These are phyloP conservation scores for Bombus superbus DNA, from an alignment of 1,140 invertebrate species.

Conservation along the genomic window DNA sequence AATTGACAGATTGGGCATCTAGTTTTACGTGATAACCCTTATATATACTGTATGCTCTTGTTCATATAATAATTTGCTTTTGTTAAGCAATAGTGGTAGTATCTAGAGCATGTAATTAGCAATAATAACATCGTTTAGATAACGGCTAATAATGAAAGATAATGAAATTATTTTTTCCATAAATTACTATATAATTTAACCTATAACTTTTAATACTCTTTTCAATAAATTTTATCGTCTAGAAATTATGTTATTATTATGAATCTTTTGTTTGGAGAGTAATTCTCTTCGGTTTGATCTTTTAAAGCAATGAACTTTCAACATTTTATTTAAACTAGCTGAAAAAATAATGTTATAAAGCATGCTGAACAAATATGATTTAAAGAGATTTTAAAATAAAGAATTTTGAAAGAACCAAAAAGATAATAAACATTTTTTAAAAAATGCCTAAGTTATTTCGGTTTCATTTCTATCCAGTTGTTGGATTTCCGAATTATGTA, in stretches of 20 bases:
- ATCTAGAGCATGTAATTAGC: slow-evolving; percentile 11
- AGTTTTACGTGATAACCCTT: slow-evolving; percentile 1
- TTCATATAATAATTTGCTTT: background rate
- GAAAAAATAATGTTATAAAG: too few relatives aligned
- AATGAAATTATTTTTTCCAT: background rate
- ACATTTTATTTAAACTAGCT: background rate
- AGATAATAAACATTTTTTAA: background rate
- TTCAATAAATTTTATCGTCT: background rate
- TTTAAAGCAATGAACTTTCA: background rate
- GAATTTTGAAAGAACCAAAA: background rate
- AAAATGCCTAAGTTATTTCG: background rate
- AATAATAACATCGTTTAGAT: background rate
- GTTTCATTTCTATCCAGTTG: background rate
- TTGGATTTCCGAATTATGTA: background rate
- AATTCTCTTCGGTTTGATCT: background rate
- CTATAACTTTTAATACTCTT: background rate
- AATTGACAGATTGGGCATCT: slow-evolving; percentile 11
- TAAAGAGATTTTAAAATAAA: background rate
- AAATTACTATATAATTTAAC: background rate
- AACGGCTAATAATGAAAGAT: background rate
- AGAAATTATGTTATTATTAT: background rate
- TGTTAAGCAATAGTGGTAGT: background rate
- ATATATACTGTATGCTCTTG: slow-evolving; percentile 9
- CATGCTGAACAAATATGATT: background rate
- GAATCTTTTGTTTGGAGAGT: background rate